Evolutionary conservation across 2,113 vertebrate genomes (phyloP), one percentile per base, ranked within the genome.

Genomic region (Cheilinus undulatus): DNA sequence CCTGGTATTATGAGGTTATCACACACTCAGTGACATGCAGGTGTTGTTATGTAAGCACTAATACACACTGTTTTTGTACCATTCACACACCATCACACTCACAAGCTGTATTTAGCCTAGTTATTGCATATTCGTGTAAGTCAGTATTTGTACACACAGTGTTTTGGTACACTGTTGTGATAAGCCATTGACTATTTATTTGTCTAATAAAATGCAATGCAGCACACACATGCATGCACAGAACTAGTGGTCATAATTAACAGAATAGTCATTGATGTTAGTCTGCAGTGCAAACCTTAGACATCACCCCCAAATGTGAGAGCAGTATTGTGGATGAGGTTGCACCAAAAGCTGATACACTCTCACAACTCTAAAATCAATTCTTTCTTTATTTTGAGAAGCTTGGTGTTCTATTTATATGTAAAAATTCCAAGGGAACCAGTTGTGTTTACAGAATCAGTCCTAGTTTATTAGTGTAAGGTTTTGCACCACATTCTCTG

Each of bases 151-250:
- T 46, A 19, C 50, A 27, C 36, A 4, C 59, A 38, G 12, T 12
- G 36, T 38, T 14, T 14, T 13, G 4, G 11, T 14, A 86, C 86
- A 78, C 52, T 62, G 9, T 15, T 30, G 51, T 65, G 71, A 83
- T 89, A 76, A 86, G 76, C 45, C 38, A 17, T 48, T 50, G 43
- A 73, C 73, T 78, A 59, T 52, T 69, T 57, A 73, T 64, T 68
- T 69, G 59, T 65, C 68, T 65, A 17, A 53, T 22, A 1, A 24
- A 9, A 15, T 15, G 23, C 23, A 10, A 60, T 50, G 53, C 30
- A 19, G 6, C 40, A 48, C 38, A 66, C 32, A 11, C 36, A 56
- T 49, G 27, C 43, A 69, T 27, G 5, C 10, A 30, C 13, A 38
- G 5, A 36, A 27, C 27, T 46, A 62, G n/a, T 64, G 59, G 60